phyloP scores from a whole-genome alignment of 2,888 invertebrate species.

The Spodoptera picta region DNA sequence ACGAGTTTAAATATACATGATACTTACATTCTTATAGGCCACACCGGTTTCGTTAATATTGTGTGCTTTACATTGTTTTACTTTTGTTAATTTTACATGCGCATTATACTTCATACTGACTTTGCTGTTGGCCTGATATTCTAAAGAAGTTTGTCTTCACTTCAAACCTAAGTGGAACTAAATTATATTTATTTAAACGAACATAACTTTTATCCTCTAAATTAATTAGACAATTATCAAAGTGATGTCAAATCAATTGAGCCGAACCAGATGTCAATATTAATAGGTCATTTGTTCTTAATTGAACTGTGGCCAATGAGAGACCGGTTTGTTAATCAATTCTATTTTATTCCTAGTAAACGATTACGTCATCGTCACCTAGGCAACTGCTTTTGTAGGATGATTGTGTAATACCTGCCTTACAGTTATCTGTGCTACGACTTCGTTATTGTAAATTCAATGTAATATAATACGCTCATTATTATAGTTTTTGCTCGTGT shows the following conservation, averaged over 20 bases:
- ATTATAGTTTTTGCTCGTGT: constrained; percentile 18
- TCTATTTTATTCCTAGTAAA: constrained; percentile 47
- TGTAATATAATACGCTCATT: constrained; percentile 23
- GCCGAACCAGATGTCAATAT: constrained; percentile 48
- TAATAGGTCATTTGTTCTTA: constrained; percentile 52
- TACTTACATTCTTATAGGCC: constrained; percentile 45
- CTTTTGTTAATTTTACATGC: constrained; percentile 27
- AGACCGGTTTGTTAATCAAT: constrained; percentile 43
- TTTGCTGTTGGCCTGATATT: background rate
- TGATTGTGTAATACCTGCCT: constrained; percentile 31
- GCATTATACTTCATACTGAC: constrained; percentile 17
- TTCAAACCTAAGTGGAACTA: background rate
- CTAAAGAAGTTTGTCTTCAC: no score
- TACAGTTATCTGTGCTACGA: constrained; percentile 18
- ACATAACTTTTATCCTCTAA: background rate
- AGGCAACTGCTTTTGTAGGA: constrained; percentile 33
- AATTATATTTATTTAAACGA: background rate
- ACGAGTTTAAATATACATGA: constrained; percentile 46
- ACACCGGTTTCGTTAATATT: constrained; percentile 40
- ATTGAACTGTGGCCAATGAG: constrained; percentile 50
- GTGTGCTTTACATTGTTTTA: constrained; percentile 21
- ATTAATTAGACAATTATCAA: constrained; percentile 28
- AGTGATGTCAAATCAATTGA: constrained; percentile 44
- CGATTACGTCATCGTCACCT: constrained; percentile 46
- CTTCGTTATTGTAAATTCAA: constrained; percentile 21